These are phyloP conservation scores for Alethe castanea DNA, from an alignment of 2,113 vertebrate genomes.

Conservation along the genomic window DNA sequence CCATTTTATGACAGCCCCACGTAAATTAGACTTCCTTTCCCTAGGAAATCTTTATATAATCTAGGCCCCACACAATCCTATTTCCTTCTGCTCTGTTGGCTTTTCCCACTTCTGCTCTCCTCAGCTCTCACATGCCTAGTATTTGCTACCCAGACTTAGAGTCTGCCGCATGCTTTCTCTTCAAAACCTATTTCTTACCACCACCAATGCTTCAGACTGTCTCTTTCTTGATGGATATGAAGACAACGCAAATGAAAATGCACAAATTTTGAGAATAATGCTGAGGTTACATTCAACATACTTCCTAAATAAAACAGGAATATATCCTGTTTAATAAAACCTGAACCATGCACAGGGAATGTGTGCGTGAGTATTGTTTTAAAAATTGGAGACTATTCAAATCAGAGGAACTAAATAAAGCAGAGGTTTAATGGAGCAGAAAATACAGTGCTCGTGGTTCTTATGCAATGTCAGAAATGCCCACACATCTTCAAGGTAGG, in stretches of 20 bases:
- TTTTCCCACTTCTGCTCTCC: not conserved
- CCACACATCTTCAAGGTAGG: not conserved
- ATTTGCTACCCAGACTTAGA: not conserved
- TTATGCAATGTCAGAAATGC: not conserved
- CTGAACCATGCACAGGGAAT: not conserved
- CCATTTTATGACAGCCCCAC: not conserved
- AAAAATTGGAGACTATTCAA: constrained; percentile 5
- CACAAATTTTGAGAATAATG: not conserved
- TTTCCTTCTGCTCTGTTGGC: not conserved
- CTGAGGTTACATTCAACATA: not conserved
- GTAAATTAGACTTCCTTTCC: not conserved
- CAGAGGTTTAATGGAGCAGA: not conserved
- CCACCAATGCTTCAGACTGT: not conserved
- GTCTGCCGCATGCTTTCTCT: not conserved
- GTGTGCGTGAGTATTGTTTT: not conserved
- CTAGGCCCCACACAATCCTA: not conserved
- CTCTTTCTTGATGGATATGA: not conserved
- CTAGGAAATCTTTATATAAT: not conserved
- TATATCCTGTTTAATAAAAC: not conserved
- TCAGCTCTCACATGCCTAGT: not conserved
- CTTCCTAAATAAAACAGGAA: not conserved
- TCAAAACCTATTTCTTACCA: not conserved
- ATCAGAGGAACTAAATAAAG: constrained; percentile 28
- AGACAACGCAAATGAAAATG: not conserved
- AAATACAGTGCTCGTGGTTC: not conserved